A percentile compares a stretch with the other conserved stretches of the same genome.
Evolutionary conservation across 2,797 vertebrate genomes (phyloP).

Genomic region (Chelon labrosus): DNA sequence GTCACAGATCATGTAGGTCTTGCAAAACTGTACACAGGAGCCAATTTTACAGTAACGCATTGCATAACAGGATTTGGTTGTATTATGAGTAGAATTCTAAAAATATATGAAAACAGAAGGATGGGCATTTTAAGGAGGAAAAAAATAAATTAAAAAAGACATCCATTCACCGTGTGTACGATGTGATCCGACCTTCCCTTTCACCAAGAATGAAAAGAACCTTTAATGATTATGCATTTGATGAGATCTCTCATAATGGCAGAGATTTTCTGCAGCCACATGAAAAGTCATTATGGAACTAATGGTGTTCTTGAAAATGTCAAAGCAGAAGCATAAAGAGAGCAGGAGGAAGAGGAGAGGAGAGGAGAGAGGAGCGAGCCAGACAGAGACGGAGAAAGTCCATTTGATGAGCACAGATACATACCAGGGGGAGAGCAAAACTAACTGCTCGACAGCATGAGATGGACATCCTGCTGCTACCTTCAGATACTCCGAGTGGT

Average conservation of each 20-base stretch:
- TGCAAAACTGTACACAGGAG: conserved; percentile 1
- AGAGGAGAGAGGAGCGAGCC: conserved; percentile 18
- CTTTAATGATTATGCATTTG: conserved; percentile 68
- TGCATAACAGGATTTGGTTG: conserved; percentile 1
- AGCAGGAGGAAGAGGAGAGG: background rate
- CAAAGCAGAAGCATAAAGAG: conserved; percentile 58
- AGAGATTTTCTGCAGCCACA: conserved; percentile 67
- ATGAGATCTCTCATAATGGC: conserved; percentile 70
- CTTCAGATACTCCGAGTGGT: conserved; percentile 18
- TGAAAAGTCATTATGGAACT: conserved; percentile 73
- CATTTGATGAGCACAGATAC: conserved; percentile 58
- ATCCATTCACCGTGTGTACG: conserved; percentile 24
- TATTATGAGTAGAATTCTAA: conserved; percentile 17
- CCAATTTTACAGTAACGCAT: conserved; percentile 6
- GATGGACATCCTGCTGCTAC: conserved; percentile 48
- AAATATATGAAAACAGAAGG: conserved; percentile 25
- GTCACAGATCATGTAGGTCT: conserved; percentile 10
- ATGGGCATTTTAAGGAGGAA: conserved; percentile 11
- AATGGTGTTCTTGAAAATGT: conserved; percentile 77
- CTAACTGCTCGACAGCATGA: conserved; percentile 39
- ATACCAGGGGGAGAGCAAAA: conserved; percentile 22
- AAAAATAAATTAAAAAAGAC: background rate
- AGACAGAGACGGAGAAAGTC: conserved; percentile 45
- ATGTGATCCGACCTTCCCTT: conserved; percentile 49
- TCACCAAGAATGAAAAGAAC: conserved; percentile 63